A percentile compares a stretch with the other conserved stretches of the same genome.
These are phyloP conservation scores for Acleris emargana DNA, from an alignment of 2,888 invertebrate genomes.

Conservation along the genomic window DNA sequence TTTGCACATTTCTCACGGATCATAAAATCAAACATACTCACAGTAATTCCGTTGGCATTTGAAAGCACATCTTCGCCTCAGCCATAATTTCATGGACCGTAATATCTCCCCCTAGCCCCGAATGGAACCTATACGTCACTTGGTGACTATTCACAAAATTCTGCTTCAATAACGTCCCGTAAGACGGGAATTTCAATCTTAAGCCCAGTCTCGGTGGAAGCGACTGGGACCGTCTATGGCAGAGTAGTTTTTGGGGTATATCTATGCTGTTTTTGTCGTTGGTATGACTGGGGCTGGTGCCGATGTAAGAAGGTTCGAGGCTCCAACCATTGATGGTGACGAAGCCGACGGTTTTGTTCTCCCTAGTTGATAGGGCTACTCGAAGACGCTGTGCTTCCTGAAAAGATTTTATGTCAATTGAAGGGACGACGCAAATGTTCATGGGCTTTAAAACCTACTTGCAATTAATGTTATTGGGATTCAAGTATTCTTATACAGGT, in stretches of 20 bases:
- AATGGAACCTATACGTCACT: slow-evolving; percentile 93
- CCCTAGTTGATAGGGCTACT: slow-evolving; percentile 83
- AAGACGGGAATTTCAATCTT: slow-evolving; percentile 92
- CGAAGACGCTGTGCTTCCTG: slow-evolving; percentile 83
- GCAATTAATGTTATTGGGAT: too few species aligned
- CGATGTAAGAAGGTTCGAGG: slow-evolving; percentile 89
- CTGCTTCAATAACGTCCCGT: slow-evolving; percentile 87
- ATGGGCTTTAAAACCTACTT: too few species aligned
- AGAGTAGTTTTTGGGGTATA: slow-evolving; percentile 65
- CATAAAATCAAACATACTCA: slow-evolving; percentile 76
- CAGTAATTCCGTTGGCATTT: slow-evolving; percentile 94
- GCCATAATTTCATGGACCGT: slow-evolving; percentile 97
- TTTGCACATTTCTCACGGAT: too few species aligned
- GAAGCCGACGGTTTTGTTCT: slow-evolving; percentile 90
- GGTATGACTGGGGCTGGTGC: slow-evolving; percentile 87
- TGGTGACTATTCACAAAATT: slow-evolving; percentile 90
- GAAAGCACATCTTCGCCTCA: slow-evolving; percentile 93
- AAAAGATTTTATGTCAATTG: background rate
- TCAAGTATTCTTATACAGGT: too few species aligned
- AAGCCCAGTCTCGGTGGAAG: slow-evolving; percentile 92
- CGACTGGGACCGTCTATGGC: slow-evolving; percentile 90
- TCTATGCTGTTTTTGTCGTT: slow-evolving; percentile 72
- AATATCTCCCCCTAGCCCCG: slow-evolving; percentile 95
- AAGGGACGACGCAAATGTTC: background rate
- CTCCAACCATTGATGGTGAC: slow-evolving; percentile 94